These are phyloP conservation scores for Serranochromis macrocephalus DNA, from an alignment of 2,113 vertebrate species.

Conservation along the genomic window DNA sequence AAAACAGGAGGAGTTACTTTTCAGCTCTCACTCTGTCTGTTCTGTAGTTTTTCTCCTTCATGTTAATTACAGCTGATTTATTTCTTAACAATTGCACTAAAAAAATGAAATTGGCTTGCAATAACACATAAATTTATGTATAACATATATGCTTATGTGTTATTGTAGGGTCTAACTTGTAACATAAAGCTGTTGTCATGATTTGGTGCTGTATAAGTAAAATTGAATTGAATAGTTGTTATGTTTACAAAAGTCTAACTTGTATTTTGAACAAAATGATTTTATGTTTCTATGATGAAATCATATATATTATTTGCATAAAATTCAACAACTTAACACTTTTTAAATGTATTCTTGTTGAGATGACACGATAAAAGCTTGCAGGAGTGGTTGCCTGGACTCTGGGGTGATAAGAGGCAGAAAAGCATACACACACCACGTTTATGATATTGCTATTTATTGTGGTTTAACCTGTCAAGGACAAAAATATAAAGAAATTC, in stretches of 20 bases:
- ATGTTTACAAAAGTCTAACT: background rate
- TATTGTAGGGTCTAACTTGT: background rate
- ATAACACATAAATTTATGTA: background rate
- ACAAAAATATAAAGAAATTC: background rate
- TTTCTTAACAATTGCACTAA: background rate
- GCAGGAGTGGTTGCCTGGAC: background rate
- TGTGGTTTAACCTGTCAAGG: background rate
- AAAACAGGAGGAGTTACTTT: background rate
- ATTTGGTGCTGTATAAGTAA: background rate
- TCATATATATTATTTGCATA: background rate
- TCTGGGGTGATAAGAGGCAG: background rate
- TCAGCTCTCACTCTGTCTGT: background rate
- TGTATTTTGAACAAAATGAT: background rate
- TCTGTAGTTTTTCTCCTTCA: background rate
- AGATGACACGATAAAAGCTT: background rate
- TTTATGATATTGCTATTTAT: background rate
- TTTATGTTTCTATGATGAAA: background rate
- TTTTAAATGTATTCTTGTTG: background rate
- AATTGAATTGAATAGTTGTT: background rate
- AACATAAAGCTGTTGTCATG: background rate
- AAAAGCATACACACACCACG: background rate
- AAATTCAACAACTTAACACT: background rate
- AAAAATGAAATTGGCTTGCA: background rate
- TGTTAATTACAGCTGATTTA: background rate
- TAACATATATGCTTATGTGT: background rate